Evolutionary conservation across 2,113 vertebrate species (phyloP).

Genomic region (Genyomyrus donnyi): DNA sequence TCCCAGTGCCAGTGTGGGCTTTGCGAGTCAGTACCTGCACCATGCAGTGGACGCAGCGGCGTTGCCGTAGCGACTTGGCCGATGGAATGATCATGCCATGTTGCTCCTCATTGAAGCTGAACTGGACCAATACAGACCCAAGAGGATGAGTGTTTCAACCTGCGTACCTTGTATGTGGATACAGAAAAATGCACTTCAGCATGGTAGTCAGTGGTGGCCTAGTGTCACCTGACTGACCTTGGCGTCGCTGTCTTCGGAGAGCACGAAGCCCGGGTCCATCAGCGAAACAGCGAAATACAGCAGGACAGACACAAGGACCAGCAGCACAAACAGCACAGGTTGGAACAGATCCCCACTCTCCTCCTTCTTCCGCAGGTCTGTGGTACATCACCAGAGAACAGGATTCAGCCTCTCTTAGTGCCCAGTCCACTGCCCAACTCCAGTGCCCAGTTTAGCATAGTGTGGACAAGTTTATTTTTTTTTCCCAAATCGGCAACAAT

Average conservation of each 20-base stretch:
- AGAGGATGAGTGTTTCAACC: background rate
- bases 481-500: background rate
- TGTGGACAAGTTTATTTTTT: background rate
- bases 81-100: conserved; percentile 50
- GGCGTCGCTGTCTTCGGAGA: conserved; percentile 23
- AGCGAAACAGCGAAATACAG: conserved; percentile 81
- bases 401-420: background rate
- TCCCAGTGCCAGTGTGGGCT: background rate
- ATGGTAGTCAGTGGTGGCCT: background rate
- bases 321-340: conserved; percentile 63
- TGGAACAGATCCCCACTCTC: conserved; percentile 65
- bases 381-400: conserved; percentile 15
- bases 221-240: conserved; percentile 35
- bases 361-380: conserved; percentile 68
- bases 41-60: conserved; percentile 79
- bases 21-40: conserved; percentile 65
- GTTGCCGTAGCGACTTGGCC: conserved; percentile 44
- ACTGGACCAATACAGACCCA: conserved; percentile 14
- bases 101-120: conserved; percentile 56
- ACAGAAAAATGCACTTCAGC: background rate
- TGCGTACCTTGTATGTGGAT: background rate
- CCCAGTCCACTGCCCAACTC: background rate
- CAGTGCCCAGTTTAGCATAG: background rate
- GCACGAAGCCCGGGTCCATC: conserved; percentile 90
- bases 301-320: conserved; percentile 73